Conservation (phyloP, 2,888 invertebrate species). For the Sisyra nigra region DNA sequence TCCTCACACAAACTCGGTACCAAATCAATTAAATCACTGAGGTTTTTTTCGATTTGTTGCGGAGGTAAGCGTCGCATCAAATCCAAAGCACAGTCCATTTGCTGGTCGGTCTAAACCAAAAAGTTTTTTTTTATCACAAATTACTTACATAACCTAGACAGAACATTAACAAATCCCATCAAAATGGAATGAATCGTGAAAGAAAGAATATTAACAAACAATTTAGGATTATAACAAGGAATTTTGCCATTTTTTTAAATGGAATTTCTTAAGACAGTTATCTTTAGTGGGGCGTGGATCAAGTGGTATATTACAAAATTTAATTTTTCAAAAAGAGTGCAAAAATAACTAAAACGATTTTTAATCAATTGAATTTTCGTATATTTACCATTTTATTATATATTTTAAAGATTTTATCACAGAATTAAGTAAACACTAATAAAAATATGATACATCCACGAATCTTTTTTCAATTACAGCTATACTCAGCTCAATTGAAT, state of each 20-base stretch:
- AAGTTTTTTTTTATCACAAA: slow-evolving; percentile 5
- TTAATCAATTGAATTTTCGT: background rate
- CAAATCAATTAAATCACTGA: slow-evolving; percentile 93
- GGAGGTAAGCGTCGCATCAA: slow-evolving; percentile 97
- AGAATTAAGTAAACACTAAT: slow-evolving; percentile 5
- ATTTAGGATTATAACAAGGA: background rate
- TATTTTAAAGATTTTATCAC: slow-evolving; percentile 3
- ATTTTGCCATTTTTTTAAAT: no score
- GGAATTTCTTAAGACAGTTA: no score
- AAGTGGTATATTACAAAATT: background rate
- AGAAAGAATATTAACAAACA: background rate
- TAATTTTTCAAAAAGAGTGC: background rate
- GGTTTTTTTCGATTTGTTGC: slow-evolving; percentile 97
- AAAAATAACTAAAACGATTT: background rate
- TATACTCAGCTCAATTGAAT: background rate
- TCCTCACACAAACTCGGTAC: slow-evolving; percentile 94
- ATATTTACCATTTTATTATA: slow-evolving; percentile 1
- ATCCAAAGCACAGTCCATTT: slow-evolving; percentile 98
- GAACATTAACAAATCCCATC: no score
- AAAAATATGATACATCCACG: slow-evolving; percentile 1
- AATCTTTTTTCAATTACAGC: background rate
- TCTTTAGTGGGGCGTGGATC: slow-evolving; percentile 4
- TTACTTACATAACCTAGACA: background rate
- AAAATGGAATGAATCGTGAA: no score
- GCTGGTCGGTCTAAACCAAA: slow-evolving; percentile 67